These are phyloP conservation scores for Fopius arisanus DNA, from an alignment of 1,140 invertebrate species.

Conservation along the genomic window DNA sequence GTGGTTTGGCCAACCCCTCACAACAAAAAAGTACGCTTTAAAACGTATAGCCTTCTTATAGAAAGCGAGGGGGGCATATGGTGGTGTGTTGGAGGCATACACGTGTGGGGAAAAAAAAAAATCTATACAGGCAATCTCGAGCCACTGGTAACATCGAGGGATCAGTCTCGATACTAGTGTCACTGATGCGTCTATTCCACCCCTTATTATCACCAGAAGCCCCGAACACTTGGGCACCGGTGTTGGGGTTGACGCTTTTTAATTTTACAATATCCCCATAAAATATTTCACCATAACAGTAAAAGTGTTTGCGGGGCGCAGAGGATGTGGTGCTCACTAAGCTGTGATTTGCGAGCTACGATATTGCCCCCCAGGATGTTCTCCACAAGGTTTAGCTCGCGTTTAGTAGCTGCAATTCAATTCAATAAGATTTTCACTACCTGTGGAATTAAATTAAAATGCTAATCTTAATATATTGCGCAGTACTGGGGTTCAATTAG, in stretches of 20 bases:
- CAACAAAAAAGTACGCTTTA: constrained; percentile 15
- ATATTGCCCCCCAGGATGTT: constrained; percentile 43
- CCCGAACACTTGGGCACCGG: constrained; percentile 29
- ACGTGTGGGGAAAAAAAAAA: constrained; percentile 23
- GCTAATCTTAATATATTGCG: neutral
- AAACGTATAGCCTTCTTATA: neutral
- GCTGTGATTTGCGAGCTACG: constrained; percentile 57
- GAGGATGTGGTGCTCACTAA: constrained; percentile 39
- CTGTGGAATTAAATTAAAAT: neutral
- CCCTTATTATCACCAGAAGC: constrained; percentile 53
- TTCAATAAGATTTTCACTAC: neutral
- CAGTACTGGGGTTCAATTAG: neutral
- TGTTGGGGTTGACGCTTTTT: constrained; percentile 52
- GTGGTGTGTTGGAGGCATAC: constrained; percentile 32
- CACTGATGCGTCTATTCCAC: constrained; percentile 31
- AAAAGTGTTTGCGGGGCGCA: constrained; percentile 45
- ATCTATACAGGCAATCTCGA: constrained; percentile 3
- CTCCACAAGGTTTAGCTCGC: constrained; percentile 24
- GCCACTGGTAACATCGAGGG: neutral
- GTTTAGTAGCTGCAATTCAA: constrained; percentile 18
- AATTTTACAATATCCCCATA: constrained; percentile 64
- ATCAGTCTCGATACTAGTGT: constrained; percentile 12
- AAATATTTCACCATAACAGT: constrained; percentile 58
- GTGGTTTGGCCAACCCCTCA: constrained; percentile 50
- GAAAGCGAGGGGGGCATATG: constrained; percentile 50